Base-by-base conservation (phyloP, 2,113 vertebrate genomes). In the Ammospiza caudacuta region DNA sequence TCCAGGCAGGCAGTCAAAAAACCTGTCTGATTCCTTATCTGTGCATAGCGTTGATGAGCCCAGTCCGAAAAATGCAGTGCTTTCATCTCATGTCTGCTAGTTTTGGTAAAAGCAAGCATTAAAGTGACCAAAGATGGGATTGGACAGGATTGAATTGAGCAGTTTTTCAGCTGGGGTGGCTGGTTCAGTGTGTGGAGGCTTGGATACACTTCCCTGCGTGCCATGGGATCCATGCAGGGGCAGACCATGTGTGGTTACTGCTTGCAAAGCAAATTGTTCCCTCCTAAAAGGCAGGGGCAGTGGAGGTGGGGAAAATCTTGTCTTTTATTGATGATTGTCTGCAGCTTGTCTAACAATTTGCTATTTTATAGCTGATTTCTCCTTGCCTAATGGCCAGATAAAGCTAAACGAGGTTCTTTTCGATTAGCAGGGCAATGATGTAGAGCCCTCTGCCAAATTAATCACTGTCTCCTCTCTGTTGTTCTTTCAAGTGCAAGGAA, bases 401-500 rank as follows among this genome's bases (percentile, higher is more conserved):
- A 78, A 89, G 44, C 57, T 92, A 64, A 24, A 72, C 5, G 14
- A 96, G 57, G 63, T 85, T 92, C 46, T 76, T 95, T 33, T 59
- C 11, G 4, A 83, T 93, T 63, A 87, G 37, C 23, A 22, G 47
- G 41, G 61, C 35, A 87, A 33, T 59, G 61, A 51, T 19, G 47
- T 54, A 39, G 46, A 73, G 41, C 22, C 28, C 67, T 70, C 22
- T 49, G 61, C 59, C 88, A 85, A 43, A 78, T 73, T 25, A 73
- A 35, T 82, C 33, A 39, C 28, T 35, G 87, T 91, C 21, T 88
- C 31, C 29, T 96, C 27, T 88, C 9, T 94, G 0, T 93, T 92
- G 73, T 28, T 82, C 86, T 43, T 94, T 94, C 31, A 84, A 99
- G 99, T 99, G 99, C 96, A 99, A 99, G 95, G 99, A 99, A 97